Evolutionary conservation across 2,888 invertebrate genomes (phyloP).

Genomic region (Cephus runcator): DNA sequence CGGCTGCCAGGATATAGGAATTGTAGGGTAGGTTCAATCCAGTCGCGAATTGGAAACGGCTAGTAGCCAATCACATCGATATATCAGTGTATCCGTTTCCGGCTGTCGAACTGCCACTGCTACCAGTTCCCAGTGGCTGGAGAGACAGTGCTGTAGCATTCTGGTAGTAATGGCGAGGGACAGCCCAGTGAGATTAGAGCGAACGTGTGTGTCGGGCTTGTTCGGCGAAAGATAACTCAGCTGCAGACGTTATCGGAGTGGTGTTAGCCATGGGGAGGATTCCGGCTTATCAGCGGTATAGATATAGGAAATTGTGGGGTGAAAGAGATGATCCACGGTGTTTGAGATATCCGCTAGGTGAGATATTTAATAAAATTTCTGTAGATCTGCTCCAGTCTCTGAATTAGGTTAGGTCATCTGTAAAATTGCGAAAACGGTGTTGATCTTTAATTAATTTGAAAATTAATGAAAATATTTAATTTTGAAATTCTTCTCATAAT

Average conservation of each 20-base stretch:
- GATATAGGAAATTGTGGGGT: not conserved
- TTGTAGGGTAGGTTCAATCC: not conserved
- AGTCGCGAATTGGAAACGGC: not conserved
- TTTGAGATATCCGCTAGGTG: not conserved
- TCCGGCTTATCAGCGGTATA: not conserved
- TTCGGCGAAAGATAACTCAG: not conserved
- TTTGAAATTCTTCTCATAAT: not conserved
- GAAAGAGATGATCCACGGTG: not conserved
- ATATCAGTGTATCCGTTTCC: not conserved
- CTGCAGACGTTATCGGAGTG: not conserved
- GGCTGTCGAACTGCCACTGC: not conserved
- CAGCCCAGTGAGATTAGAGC: slow-evolving; percentile 78
- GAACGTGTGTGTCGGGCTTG: slow-evolving; percentile 83
- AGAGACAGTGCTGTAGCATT: not conserved
- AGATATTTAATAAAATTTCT: not conserved
- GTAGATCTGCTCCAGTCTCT: not conserved
- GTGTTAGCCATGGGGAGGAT: not conserved
- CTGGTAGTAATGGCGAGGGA: not conserved
- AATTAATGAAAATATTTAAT: not conserved
- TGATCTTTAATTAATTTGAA: not conserved
- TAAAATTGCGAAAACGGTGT: not conserved
- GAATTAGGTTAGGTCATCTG: not conserved
- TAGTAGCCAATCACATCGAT: not conserved
- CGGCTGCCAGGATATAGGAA: not conserved
- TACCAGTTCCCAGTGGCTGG: not conserved